phyloP scores from a whole-genome alignment of 2,888 invertebrate genomes.

The Microctonus hyperodae region DNA sequence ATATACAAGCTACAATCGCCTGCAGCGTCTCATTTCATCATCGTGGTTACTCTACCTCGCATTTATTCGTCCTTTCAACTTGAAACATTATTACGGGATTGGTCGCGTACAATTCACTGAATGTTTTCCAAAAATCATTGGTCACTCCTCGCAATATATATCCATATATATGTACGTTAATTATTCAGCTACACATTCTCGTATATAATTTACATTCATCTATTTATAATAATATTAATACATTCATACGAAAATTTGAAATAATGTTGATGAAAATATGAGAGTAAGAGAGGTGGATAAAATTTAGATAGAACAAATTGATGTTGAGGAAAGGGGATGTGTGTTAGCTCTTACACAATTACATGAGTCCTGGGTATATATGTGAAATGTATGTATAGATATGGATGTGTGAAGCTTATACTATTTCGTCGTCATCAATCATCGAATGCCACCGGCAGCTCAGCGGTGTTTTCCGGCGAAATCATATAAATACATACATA shows the following conservation, averaged over 20 bases:
- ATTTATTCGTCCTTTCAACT: neutral
- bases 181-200: no score
- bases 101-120: slow-evolving; percentile 40
- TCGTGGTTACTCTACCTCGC: slow-evolving; percentile 40
- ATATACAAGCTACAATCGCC: slow-evolving; percentile 28
- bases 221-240: no score
- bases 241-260: no score
- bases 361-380: slow-evolving; percentile 10
- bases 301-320: no score
- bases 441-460: slow-evolving; percentile 60
- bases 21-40: slow-evolving; percentile 50
- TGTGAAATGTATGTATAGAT: no score
- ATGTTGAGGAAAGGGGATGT: no score
- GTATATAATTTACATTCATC: no score
- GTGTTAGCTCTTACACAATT: neutral
- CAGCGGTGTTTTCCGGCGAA: slow-evolving; percentile 52
- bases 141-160: slow-evolving; percentile 25
- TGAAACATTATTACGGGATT: slow-evolving; percentile 38
- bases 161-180: no score
- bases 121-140: slow-evolving; percentile 55
- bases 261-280: neutral
- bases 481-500: slow-evolving; percentile 56
- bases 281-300: no score
- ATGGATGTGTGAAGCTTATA: slow-evolving; percentile 26
- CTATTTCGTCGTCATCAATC: slow-evolving; percentile 59